Base-by-base conservation (phyloP, 2,113 vertebrate species). In the Hippocampus abdominalis region DNA sequence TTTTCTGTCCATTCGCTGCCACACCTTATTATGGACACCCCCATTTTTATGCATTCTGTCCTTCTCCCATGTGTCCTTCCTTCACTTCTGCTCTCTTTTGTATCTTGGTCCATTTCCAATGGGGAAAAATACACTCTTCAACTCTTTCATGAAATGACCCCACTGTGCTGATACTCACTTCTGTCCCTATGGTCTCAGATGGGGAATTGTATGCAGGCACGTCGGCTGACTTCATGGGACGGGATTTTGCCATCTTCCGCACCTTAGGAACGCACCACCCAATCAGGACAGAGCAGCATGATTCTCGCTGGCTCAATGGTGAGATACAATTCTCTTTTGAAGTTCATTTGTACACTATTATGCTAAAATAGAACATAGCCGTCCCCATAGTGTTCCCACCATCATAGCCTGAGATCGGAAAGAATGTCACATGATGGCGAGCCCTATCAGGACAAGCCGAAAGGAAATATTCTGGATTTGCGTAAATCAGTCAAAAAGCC, bases 231-330 rank as follows among this genome's bases (percentile, higher is more conserved):
- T 99, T 99, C 87, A 99, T 99, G 97, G 96, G 97, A 70, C 90
- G 97, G 79, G 97, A 99, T 81, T 99, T 98, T 87, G 97, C 97
- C 70, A 97, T 99, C 85, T 99, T 98, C 90, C 94, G 97, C 70
- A 99, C 97, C 44, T 92, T 99, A 54, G 97, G 97, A 56, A 93
- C 93, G 72, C 96, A 99, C 83, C 97, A 99, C 76, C 96, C 97
- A 73, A 98, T 99, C 90, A 93, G 97, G 81, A 99, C 97, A 0
- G 97, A 99, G 85, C 97, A 99, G 84, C 97, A 99, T 3, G 97
- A 99, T 76, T 99, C 97, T 59, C 90, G 97, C 27, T 99, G 97
- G 97, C 92, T 99, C 40, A 99, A 98, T 68, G 97, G 97, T 99
- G 91, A 87, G 60, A 44, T 4, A 75, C 20, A 40, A 21, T 39